These are phyloP conservation scores for Actinostola sp. DNA, from an alignment of 92 coral and sea anemone species.

Conservation along the genomic window DNA sequence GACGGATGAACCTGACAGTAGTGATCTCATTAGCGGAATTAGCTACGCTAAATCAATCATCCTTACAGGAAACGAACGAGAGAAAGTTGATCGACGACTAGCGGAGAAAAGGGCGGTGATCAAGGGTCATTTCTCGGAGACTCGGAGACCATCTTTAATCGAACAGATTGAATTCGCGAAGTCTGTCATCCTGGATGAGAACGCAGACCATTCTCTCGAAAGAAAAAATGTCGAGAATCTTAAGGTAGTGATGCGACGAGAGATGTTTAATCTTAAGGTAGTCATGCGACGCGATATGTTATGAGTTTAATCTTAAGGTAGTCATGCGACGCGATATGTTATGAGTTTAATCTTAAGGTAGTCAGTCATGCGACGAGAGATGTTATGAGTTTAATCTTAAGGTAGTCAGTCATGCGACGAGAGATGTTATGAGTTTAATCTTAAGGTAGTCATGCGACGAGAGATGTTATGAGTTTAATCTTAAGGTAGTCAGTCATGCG, in stretches of 20 bases:
- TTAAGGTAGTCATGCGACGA: too few species aligned
- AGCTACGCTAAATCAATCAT: neutral
- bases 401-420: too few species aligned
- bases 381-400: too few species aligned
- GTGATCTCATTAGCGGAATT: neutral
- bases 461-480: too few species aligned
- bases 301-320: too few species aligned
- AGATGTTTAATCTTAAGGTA: neutral
- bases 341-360: too few species aligned
- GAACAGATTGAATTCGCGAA: neutral
- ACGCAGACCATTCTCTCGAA: neutral
- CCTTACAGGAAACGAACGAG: neutral
- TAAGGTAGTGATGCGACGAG: neutral
- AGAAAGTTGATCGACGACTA: neutral
- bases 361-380: too few species aligned
- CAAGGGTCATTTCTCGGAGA: neutral
- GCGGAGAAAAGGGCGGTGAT: constrained; percentile 5
- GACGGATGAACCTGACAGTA: neutral
- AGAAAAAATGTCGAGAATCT: neutral
- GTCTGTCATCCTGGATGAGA: neutral
- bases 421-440: too few species aligned
- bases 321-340: too few species aligned
- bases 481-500: too few species aligned
- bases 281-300: too few species aligned
- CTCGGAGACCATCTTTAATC: constrained; percentile 7